Percentiles rank a stretch among this genome's conserved stretches.
phyloP scores from a whole-genome alignment of 2,113 vertebrate genomes.

The Zootoca vivipara region DNA sequence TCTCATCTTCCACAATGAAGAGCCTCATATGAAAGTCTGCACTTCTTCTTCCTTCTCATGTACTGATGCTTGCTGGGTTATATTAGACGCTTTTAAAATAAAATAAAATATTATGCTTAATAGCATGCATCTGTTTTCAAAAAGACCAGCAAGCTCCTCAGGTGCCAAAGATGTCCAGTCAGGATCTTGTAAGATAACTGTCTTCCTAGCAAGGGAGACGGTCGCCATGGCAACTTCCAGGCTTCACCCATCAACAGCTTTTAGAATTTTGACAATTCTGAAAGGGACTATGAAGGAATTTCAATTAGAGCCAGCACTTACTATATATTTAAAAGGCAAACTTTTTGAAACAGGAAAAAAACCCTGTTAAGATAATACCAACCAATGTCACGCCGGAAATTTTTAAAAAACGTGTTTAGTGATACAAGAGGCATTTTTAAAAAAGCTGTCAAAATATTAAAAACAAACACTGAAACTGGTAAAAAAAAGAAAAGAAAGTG shows the following conservation, averaged over 20 bases:
- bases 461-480: background rate
- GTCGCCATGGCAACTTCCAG: conserved; percentile 75
- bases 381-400: background rate
- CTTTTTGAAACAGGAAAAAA: background rate
- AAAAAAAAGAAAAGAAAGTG: background rate
- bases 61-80: background rate
- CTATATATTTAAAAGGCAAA: background rate
- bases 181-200: conserved; percentile 60
- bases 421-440: background rate
- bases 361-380: background rate
- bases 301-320: conserved; percentile 19
- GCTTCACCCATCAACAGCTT: conserved; percentile 77
- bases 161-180: conserved; percentile 68
- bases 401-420: background rate
- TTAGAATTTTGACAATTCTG: conserved; percentile 78
- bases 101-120: conserved; percentile 59
- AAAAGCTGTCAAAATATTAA: conserved; percentile 9
- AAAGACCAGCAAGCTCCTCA: conserved; percentile 57
- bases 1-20: background rate
- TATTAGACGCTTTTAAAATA: conserved; percentile 26
- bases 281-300: conserved; percentile 73
- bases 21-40: background rate
- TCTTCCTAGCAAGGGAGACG: conserved; percentile 68
- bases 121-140: conserved; percentile 47
- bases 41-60: background rate